These are phyloP conservation scores for Picus viridis DNA, from an alignment of 2,797 vertebrate species.

Conservation along the genomic window DNA sequence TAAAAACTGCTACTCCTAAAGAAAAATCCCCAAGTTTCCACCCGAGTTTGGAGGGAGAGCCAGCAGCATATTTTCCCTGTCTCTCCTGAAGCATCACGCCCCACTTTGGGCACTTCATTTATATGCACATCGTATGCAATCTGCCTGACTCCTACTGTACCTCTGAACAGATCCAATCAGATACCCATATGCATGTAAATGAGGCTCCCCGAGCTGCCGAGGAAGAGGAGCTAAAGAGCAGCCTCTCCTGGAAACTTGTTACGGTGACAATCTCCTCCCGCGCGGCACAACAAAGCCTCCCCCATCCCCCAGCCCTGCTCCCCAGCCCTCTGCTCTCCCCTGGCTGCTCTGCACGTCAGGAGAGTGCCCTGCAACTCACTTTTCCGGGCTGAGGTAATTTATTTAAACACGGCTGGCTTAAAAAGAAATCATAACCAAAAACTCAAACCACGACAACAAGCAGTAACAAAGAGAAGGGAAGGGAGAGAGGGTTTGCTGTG, in stretches of 20 bases:
- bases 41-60: constrained; percentile 76
- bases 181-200: constrained; percentile 82
- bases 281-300: constrained; percentile 69
- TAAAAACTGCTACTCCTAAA: background rate
- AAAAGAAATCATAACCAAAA: background rate
- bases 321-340: constrained; percentile 34
- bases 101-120: constrained; percentile 77
- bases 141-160: constrained; percentile 80
- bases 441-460: too few relatives aligned
- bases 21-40: constrained; percentile 71
- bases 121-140: constrained; percentile 80
- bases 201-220: constrained; percentile 74
- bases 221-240: constrained; percentile 78
- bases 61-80: constrained; percentile 75
- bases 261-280: constrained; percentile 73
- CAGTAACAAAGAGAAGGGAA: constrained; percentile 51
- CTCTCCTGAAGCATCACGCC: constrained; percentile 72
- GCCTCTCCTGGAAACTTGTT: constrained; percentile 78
- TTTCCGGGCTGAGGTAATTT: constrained; percentile 79
- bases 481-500: constrained; percentile 81
- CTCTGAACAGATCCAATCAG: constrained; percentile 82
- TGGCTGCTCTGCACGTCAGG: constrained; percentile 54
- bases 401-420: constrained; percentile 82
- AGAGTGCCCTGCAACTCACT: constrained; percentile 73
- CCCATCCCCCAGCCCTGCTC: constrained; percentile 12